A percentile compares a stretch with the other conserved stretches of the same genome.
Conservation (phyloP, 2,888 invertebrate genomes). For the Tiliacea citrago region DNA sequence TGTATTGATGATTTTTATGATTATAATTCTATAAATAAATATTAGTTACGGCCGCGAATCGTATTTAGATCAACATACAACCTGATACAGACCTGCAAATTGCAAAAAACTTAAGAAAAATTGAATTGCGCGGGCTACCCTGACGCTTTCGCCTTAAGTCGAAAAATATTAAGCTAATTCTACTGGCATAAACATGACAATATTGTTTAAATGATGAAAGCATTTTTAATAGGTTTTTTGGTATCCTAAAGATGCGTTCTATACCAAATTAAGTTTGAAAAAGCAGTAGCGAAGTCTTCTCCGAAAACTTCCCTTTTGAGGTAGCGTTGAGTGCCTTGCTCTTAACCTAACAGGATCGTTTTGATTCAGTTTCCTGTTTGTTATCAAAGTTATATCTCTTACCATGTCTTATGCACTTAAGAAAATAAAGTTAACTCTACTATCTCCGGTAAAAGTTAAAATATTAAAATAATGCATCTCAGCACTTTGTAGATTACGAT, state of each 20-base stretch:
- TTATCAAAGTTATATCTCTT: not conserved
- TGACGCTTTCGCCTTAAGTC: not conserved
- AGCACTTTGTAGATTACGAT: not conserved
- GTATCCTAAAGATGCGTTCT: not conserved
- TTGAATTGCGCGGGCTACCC: no score
- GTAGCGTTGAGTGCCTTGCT: not conserved
- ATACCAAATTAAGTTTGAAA: not conserved
- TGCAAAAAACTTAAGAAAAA: no score
- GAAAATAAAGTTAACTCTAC: constrained; percentile 12
- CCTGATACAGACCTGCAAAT: no score
- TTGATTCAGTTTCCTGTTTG: constrained; percentile 41
- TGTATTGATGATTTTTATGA: no score
- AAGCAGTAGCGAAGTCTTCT: not conserved
- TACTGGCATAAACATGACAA: no score
- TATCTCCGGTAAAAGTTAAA: not conserved
- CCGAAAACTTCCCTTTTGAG: not conserved
- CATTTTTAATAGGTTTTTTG: not conserved
- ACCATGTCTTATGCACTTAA: constrained; percentile 6
- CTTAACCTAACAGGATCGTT: not conserved
- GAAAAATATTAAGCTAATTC: not conserved
- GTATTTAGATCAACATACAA: no score
- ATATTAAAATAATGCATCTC: not conserved
- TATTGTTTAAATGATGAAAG: not conserved
- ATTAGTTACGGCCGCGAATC: no score
- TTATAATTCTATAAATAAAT: no score